phyloP scores from a whole-genome alignment of 1,140 invertebrate species.

The Diprion similis region DNA sequence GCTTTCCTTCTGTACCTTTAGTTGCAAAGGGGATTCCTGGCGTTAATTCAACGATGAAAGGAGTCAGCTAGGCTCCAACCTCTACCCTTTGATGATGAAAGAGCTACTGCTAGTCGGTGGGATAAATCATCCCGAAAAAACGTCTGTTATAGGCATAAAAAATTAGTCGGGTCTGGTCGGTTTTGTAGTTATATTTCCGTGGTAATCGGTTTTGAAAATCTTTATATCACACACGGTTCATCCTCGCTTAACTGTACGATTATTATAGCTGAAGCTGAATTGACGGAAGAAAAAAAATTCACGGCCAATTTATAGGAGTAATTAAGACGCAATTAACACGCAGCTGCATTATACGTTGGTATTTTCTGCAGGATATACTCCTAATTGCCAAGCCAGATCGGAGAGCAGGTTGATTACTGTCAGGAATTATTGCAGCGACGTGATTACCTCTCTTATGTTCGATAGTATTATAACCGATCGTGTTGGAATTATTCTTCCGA shows the following conservation, averaged over 20 bases:
- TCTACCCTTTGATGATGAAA: background rate
- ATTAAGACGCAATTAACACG: constrained; percentile 40
- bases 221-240: too few relatives aligned
- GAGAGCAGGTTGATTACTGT: constrained; percentile 41
- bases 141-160: background rate
- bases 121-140: background rate
- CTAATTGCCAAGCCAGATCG: constrained; percentile 36
- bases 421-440: constrained; percentile 1
- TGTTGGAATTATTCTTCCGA: background rate
- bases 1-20: background rate
- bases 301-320: constrained; percentile 34
- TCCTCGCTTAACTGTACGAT: too few relatives aligned
- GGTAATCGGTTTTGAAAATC: too few relatives aligned
- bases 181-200: too few relatives aligned
- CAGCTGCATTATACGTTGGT: constrained; percentile 16
- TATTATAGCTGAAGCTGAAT: background rate
- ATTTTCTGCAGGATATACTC: constrained; percentile 27
- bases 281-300: constrained; percentile 13
- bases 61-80: background rate
- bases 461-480: background rate
- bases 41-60: background rate
- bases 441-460: background rate
- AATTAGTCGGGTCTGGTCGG: too few relatives aligned
- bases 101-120: background rate
- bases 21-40: background rate